Conservation (phyloP, 2,113 vertebrate species). For the Balaenoptera acutorostrata region DNA sequence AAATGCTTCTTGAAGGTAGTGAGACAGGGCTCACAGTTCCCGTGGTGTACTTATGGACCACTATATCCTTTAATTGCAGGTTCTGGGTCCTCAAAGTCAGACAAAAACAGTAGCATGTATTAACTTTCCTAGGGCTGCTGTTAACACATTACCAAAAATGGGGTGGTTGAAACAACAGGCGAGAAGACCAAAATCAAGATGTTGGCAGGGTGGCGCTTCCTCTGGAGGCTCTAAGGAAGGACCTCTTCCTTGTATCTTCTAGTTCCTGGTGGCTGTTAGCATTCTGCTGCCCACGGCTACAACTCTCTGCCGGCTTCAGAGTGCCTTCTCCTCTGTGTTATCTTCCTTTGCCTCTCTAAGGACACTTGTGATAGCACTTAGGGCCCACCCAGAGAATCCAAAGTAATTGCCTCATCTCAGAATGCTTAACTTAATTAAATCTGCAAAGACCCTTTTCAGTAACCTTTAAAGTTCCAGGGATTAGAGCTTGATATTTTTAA, state of each 20-base stretch:
- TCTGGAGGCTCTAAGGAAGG: background rate
- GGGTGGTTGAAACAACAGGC: background rate
- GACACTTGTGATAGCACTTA: background rate
- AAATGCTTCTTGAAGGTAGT: background rate
- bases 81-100: background rate
- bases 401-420: background rate
- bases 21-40: background rate
- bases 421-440: background rate
- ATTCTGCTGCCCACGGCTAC: background rate
- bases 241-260: background rate
- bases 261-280: background rate
- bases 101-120: background rate
- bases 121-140: background rate
- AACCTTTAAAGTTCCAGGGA: background rate
- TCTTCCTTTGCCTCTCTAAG: background rate
- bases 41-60: rapidly evolving
- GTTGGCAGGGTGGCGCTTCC: background rate
- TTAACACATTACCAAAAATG: background rate
- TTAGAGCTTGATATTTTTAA: background rate
- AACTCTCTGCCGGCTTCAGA: background rate
- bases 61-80: background rate
- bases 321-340: background rate
- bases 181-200: background rate
- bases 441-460: background rate
- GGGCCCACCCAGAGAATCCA: background rate